A percentile compares a stretch with the other conserved stretches of the same genome.
phyloP scores from a whole-genome alignment of 2,797 vertebrate genomes.

The Glyptemys insculpta region DNA sequence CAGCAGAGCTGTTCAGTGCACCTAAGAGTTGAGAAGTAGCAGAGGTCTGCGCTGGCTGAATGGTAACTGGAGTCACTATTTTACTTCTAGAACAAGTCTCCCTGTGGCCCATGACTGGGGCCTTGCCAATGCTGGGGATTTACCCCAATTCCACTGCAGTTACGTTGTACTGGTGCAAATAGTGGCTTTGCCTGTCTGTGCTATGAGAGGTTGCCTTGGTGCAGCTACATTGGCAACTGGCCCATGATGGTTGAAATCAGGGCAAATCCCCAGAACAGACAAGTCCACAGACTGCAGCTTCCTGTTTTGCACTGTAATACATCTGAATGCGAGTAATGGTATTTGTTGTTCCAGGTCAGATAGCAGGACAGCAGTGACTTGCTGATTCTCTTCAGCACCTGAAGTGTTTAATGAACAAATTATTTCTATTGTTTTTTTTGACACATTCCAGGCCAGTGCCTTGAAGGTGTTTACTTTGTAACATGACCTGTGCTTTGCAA shows the following conservation, averaged over 20 bases:
- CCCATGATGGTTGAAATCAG: neutral
- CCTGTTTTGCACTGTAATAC: neutral
- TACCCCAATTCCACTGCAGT: neutral
- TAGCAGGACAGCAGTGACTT: neutral
- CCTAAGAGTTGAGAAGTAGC: neutral
- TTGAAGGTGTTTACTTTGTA: neutral
- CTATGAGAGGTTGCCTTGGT: neutral
- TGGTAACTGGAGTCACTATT: neutral
- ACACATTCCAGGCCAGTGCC: neutral
- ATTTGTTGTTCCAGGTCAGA: neutral
- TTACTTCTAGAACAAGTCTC: neutral
- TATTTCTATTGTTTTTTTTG: neutral
- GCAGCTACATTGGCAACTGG: neutral
- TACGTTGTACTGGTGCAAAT: slow-evolving; percentile 7
- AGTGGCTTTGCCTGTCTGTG: neutral
- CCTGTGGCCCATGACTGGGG: neutral
- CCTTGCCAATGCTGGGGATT: neutral
- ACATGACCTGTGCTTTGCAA: neutral
- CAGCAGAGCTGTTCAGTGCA: neutral
- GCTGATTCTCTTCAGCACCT: neutral
- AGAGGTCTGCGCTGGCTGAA: neutral
- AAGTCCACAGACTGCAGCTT: neutral
- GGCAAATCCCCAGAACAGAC: neutral
- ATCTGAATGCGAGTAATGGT: neutral
- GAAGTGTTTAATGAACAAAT: neutral